Percentiles rank a stretch among this genome's conserved stretches.
These are phyloP conservation scores for Drosophila subobscura DNA, from an alignment of 1,140 invertebrate genomes.

Conservation along the genomic window DNA sequence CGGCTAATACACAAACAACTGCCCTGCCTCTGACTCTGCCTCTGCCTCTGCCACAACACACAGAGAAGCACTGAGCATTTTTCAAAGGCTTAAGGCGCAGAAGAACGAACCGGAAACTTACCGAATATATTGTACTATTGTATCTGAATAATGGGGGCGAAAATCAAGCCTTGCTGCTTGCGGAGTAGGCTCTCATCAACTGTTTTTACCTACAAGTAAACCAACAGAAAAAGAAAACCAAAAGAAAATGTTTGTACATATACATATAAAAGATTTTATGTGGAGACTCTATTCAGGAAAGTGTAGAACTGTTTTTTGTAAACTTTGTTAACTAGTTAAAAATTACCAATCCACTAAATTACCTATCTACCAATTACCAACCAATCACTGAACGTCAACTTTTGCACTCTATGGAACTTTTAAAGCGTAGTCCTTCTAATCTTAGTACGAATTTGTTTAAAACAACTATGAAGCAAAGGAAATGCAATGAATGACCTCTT, in stretches of 20 bases:
- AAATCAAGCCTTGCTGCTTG: slow-evolving; percentile 23
- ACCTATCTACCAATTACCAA: slow-evolving; percentile 9
- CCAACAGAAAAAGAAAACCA: slow-evolving; percentile 11
- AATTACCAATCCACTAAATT: slow-evolving; percentile 33
- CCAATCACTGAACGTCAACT: slow-evolving; percentile 70
- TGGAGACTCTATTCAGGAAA: slow-evolving; percentile 38
- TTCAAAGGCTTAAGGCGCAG: slow-evolving; percentile 22
- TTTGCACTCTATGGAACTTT: slow-evolving; percentile 72
- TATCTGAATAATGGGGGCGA: slow-evolving; percentile 43
- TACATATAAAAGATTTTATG: slow-evolving; percentile 21
- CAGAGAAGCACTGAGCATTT: slow-evolving; percentile 37
- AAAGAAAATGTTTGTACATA: slow-evolving; percentile 14
- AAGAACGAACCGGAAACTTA: neutral
- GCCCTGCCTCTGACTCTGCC: neutral
- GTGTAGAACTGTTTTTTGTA: slow-evolving; percentile 61
- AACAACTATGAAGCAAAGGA: slow-evolving; percentile 67
- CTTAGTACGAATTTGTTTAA: slow-evolving; percentile 76
- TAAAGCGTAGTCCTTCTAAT: slow-evolving; percentile 60
- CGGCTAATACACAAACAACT: slow-evolving; percentile 40
- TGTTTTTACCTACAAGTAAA: slow-evolving; percentile 52
- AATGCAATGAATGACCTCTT: slow-evolving; percentile 82
- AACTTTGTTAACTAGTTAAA: slow-evolving; percentile 74
- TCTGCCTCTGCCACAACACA: slow-evolving; percentile 5
- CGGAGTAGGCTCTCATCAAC: slow-evolving; percentile 41
- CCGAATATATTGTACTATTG: slow-evolving; percentile 35